phyloP scores from a whole-genome alignment of 2,888 invertebrate genomes.

The Eupithecia centaureata region DNA sequence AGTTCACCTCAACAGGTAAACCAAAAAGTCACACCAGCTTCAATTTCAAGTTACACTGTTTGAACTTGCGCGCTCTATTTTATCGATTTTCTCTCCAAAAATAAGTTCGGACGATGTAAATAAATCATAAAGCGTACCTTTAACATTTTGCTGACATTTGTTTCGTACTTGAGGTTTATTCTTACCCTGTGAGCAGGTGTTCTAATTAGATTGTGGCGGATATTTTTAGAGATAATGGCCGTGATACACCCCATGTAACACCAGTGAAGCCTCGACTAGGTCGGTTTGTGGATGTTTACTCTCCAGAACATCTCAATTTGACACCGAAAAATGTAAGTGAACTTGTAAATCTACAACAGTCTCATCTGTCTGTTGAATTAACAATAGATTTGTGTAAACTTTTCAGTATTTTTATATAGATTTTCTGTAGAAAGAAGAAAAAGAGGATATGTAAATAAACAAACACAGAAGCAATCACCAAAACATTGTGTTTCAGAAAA shows the following conservation, averaged over 20 bases:
- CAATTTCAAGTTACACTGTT: constrained; percentile 49
- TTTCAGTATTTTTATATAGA: neutral
- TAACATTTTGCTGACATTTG: constrained; percentile 59
- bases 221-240: constrained; percentile 55
- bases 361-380: neutral
- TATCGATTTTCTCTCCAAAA: constrained; percentile 82
- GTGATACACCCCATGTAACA: constrained; percentile 60
- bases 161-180: constrained; percentile 37
- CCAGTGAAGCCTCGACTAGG: constrained; percentile 74
- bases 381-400: neutral
- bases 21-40: constrained; percentile 36
- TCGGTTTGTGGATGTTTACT: constrained; percentile 76
- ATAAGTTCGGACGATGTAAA: constrained; percentile 80
- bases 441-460: constrained; percentile 7
- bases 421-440: neutral
- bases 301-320: constrained; percentile 78
- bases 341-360: neutral
- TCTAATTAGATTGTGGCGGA: constrained; percentile 39
- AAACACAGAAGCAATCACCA: neutral
- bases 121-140: constrained; percentile 75
- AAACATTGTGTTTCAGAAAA: constrained; percentile 54
- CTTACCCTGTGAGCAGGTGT: constrained; percentile 39
- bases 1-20: constrained; percentile 61
- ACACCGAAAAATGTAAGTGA: constrained; percentile 75
- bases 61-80: constrained; percentile 79